Base-by-base conservation (phyloP, 2,888 invertebrate genomes). In the Stenurella melanura region DNA sequence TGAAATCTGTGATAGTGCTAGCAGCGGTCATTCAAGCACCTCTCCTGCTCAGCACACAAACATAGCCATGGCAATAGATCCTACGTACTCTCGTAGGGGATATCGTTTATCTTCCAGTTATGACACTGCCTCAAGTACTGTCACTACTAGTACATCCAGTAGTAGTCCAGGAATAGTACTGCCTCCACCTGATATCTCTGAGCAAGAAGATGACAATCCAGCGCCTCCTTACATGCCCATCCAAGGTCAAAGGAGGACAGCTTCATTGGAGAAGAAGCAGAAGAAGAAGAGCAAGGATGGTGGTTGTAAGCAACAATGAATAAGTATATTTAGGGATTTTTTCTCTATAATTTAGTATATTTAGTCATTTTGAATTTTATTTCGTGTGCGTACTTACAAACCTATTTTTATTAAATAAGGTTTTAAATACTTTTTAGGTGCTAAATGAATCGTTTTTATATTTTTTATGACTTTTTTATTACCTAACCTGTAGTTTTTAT, bases 171-270 rank as follows among this genome's bases (percentile, higher is more conserved):
- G 87, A 0, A 83, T 87, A 64, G 75, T 86, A 58, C 73, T 87
- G 18, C 87, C 87, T 18, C 86, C 88, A 0, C 86, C 87, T 9
- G 87, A 87, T 78, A 81, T 85, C 38, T 76, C 77, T n/a, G 86
- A 86, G 57, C 84, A 86, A 42, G 89, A 89, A 85, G 93, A 93
- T 82, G 90, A 91, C 61, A 91, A 90, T 81, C 91, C 92, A 60
- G 92, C 91, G 58, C 93, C 94, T 9, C 94, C 94, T 73, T 95
- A 95, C 86, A 94, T 95, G 94, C 95, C 95, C 66, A 94, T 95
- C 85, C 95, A 94, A 88, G 95, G 95, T 66, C 94, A 95, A 84
- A 90, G 94, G 77, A 90, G 94, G 83, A 92, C 91, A 1, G 90
- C 93, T n/a, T 92, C 93, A 78, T 90, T 92, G 77, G 92, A 93